Base-by-base conservation (phyloP, 2,113 vertebrate species). In the Pimephales promelas region DNA sequence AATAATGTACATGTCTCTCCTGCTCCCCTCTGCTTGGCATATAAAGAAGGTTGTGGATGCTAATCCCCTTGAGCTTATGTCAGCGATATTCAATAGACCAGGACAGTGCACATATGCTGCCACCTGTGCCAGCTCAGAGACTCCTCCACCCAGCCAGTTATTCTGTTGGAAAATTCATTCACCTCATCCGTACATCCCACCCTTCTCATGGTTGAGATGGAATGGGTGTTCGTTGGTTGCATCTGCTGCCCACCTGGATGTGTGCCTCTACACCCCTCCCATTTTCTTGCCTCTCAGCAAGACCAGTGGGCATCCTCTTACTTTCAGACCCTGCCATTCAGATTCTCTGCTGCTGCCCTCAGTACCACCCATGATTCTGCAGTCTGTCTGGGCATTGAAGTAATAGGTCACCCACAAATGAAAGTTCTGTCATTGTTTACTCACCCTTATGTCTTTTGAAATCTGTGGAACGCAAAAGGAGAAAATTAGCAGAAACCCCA, bases 181-280 rank as follows among this genome's bases (percentile, higher is more conserved):
- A 31, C 20, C 36, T 13, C 62, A 16, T 14, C 34, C 11, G 7
- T 16, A 14, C 57, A 28, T 52, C 49, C 36, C n/a, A 6, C 59
- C 43, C 49, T 84, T 75, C 64, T 45, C n/a, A 47, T 71, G n/a
- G 31, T 54, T 81, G 52, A 7, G 28, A 31, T 83, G 70, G 66
- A 64, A 43, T 45, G 52, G 61, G 61, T 43, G 28, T 49, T 79
- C 16, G 49, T 71, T 49, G 62, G 71, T 8, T 54, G 74, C 76
- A 83, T 85, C 76, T 81, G 76, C 84, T 81, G 26, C 76, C 76
- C 62, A 52, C 36, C 84, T 86, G 84, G 62, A 59, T 36, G n/a
- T 45, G 11, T 52, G 34, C 57, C 45, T 56, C 62, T 80, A 43
- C 31, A 24, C 26, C 59, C 56, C 45, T 62, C 5, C 31, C 36